These are phyloP conservation scores for Sceloporus undulatus DNA, from an alignment of 2,113 vertebrate genomes.

Conservation along the genomic window DNA sequence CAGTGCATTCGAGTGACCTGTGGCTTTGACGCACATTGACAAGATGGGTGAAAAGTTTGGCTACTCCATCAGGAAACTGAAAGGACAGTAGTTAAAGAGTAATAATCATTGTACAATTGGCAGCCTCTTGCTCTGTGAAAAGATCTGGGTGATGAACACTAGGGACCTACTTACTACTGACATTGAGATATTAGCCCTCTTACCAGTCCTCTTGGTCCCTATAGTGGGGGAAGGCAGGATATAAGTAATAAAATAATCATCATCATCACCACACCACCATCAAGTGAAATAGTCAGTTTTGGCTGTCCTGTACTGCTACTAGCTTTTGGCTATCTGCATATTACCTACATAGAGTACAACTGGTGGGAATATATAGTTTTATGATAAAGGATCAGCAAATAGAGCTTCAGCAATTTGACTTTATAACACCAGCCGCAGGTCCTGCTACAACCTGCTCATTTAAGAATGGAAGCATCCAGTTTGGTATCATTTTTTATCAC, in stretches of 20 bases:
- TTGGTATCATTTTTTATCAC: too few species aligned
- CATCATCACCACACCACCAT: not conserved
- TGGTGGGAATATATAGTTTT: not conserved
- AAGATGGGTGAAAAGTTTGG: not conserved
- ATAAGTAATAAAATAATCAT: too few species aligned
- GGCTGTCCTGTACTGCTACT: not conserved
- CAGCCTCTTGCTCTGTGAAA: not conserved
- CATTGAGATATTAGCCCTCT: not conserved
- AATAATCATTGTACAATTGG: not conserved
- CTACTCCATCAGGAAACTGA: slow-evolving; percentile 1
- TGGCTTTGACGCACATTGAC: slow-evolving; percentile 41
- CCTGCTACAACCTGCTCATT: too few species aligned
- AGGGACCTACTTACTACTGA: not conserved
- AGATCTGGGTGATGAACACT: slow-evolving; percentile 6
- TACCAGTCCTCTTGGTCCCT: too few species aligned
- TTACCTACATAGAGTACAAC: too few species aligned
- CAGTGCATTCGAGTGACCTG: slow-evolving; percentile 17
- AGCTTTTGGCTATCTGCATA: not conserved
- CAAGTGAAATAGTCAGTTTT: not conserved
- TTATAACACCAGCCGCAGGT: too few species aligned
- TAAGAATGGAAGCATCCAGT: too few species aligned
- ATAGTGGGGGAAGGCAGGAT: too few species aligned
- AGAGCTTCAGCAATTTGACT: too few species aligned
- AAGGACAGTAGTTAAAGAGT: slow-evolving; percentile 30
- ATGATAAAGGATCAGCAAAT: not conserved